Base-by-base conservation (phyloP, 2,113 vertebrate genomes). In the Petromus typicus region DNA sequence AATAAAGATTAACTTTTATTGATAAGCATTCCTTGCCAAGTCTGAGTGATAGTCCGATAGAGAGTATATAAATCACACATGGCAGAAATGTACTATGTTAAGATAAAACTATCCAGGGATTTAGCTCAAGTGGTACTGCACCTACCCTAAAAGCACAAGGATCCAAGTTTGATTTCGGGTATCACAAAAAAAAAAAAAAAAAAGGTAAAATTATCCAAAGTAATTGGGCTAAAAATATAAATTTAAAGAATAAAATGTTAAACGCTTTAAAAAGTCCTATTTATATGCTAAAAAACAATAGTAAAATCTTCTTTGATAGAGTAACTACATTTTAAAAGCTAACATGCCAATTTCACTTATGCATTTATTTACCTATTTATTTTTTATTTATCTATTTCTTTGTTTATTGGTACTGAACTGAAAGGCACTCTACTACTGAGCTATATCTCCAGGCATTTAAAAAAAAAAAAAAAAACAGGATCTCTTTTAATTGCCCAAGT, bases 1-100 rank as follows among this genome's bases (percentile, higher is more conserved):
- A 93, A 57, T 83, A 87, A 90, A 92, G 76, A 81, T 63, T 75
- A 90, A 95, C 61, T 92, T 84, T 40, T 79, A 57, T 73, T 86
- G 86, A 61, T 51, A 54, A 94, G 37, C n/a, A 71, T 84, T n/a
- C n/a, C n/a, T n/a, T n/a, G n/a, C n/a, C n/a, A n/a, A n/a, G n/a
- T n/a, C n/a, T n/a, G n/a, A n/a, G n/a, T n/a, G n/a, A n/a, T n/a
- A 89, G 10, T 84, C 56, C 59, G 34, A 89, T 86, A 64, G 37
- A 27, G 27, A 45, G 54, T 84, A n/a, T 76, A 32, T 83, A 87
- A 91, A 20, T 32, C 10, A 71, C 78, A 85, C 22, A 32, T 34
- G 51, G 63, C 88, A 82, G 94, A 95, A 76, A 81, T 80, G 17
- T 84, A 75, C 75, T 89, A 85, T 11, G 27, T 86, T 75, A 88